A percentile compares a stretch with the other conserved stretches of the same genome.
These are phyloP conservation scores for Aspidoscelis tigris DNA, from an alignment of 2,113 vertebrate species.

Conservation along the genomic window DNA sequence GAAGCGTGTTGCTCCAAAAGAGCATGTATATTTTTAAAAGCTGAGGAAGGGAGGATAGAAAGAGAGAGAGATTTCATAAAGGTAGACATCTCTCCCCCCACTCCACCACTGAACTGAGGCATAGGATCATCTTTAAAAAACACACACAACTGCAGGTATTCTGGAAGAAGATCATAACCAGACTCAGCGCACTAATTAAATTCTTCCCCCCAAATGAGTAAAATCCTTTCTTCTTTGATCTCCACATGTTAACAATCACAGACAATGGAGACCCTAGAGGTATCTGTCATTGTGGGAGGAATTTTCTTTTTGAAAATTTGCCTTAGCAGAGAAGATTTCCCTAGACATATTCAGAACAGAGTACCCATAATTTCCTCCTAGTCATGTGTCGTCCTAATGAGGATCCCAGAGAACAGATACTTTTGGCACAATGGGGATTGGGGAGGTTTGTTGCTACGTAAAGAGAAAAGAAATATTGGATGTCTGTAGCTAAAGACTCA, in stretches of 20 bases:
- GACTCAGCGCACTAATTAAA: slow-evolving; percentile 38
- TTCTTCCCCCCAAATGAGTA: slow-evolving; percentile 26
- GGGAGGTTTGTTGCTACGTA: too few relatives aligned
- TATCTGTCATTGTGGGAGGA: neutral
- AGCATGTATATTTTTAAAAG: neutral
- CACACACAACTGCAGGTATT: neutral
- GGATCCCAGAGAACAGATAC: neutral
- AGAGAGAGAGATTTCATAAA: neutral
- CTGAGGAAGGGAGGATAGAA: too few relatives aligned
- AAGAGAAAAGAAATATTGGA: neutral
- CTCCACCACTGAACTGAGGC: neutral
- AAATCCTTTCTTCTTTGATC: slow-evolving; percentile 29
- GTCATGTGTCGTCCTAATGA: neutral
- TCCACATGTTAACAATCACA: neutral
- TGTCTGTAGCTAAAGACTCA: neutral
- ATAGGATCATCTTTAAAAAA: slow-evolving; percentile 3
- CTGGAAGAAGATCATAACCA: slow-evolving; percentile 4
- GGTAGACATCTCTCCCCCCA: neutral
- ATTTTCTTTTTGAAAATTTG: slow-evolving; percentile 23
- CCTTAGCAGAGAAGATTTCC: neutral
- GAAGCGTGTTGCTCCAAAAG: neutral
- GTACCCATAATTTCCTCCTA: neutral
- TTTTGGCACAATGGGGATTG: neutral
- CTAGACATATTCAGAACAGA: slow-evolving; percentile 9
- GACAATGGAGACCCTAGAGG: neutral